These are phyloP conservation scores for Ia io DNA, from an alignment of 2,113 vertebrate species.

Conservation along the genomic window DNA sequence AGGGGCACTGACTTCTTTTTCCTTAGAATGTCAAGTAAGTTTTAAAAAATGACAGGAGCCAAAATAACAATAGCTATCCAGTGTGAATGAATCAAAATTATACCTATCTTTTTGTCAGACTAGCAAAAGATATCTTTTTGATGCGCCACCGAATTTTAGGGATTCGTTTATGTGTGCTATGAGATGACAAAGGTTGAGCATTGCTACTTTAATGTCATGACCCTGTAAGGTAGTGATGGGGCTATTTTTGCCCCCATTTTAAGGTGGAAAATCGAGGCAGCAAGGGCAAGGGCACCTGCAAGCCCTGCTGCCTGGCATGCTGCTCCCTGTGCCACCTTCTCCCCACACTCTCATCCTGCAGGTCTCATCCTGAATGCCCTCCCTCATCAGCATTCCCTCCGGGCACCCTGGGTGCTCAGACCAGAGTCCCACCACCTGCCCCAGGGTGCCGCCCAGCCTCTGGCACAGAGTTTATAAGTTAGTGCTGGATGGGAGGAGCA, in stretches of 20 bases:
- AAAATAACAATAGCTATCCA: neutral
- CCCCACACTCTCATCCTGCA: neutral
- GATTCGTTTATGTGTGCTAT: neutral
- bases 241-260: neutral
- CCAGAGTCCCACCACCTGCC: rapidly evolving
- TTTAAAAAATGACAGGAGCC: neutral
- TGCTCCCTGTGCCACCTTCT: neutral
- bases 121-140: neutral
- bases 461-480: neutral
- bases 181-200: neutral
- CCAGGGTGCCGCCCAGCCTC: rapidly evolving
- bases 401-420: neutral
- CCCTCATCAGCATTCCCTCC: neutral
- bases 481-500: neutral
- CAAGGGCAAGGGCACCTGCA: neutral
- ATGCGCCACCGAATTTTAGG: neutral
- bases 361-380: neutral
- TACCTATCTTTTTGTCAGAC: neutral
- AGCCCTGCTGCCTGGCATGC: neutral
- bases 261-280: neutral
- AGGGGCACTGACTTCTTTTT: neutral
- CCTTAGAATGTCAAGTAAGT: neutral
- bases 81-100: neutral
- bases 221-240: neutral
- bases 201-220: neutral